Conservation (phyloP, 1,140 invertebrate genomes). For the Drusus annulatus region DNA sequence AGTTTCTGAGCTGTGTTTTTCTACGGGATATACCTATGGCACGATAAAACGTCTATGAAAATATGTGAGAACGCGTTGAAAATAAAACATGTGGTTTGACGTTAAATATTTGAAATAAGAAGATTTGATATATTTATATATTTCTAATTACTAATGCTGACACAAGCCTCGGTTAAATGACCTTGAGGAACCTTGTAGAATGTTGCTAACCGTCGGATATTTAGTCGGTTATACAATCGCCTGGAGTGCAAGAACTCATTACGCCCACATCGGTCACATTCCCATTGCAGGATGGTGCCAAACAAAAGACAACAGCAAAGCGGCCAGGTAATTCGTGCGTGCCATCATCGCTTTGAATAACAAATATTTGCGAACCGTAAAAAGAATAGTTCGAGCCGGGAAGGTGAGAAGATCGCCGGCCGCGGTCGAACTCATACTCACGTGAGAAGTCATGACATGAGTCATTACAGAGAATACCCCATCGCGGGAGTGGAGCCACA, state of each 20-base stretch:
- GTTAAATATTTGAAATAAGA: too few relatives aligned
- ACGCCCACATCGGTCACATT: not conserved
- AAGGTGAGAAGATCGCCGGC: not conserved
- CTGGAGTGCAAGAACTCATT: not conserved
- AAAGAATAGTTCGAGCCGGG: not conserved
- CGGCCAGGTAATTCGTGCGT: conserved; percentile 1
- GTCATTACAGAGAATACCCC: not conserved
- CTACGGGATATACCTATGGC: too few relatives aligned
- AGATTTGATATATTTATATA: too few relatives aligned
- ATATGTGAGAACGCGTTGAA: too few relatives aligned
- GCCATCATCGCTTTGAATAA: conserved; percentile 2
- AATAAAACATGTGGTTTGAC: too few relatives aligned
- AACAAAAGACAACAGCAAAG: not conserved
- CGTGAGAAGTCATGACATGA: not conserved
- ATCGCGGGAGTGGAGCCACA: not conserved
- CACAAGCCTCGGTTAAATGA: not conserved
- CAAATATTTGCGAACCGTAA: conserved; percentile 7
- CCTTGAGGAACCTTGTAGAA: too few relatives aligned
- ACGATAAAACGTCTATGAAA: too few relatives aligned
- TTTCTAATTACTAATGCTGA: too few relatives aligned
- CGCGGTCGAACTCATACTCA: not conserved
- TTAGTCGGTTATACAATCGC: not conserved
- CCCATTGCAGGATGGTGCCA: not conserved
- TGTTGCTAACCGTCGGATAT: not conserved
- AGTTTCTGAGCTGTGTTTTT: too few relatives aligned